Conservation (phyloP, 2,113 vertebrate species). For the Planiliza haematocheilus region DNA sequence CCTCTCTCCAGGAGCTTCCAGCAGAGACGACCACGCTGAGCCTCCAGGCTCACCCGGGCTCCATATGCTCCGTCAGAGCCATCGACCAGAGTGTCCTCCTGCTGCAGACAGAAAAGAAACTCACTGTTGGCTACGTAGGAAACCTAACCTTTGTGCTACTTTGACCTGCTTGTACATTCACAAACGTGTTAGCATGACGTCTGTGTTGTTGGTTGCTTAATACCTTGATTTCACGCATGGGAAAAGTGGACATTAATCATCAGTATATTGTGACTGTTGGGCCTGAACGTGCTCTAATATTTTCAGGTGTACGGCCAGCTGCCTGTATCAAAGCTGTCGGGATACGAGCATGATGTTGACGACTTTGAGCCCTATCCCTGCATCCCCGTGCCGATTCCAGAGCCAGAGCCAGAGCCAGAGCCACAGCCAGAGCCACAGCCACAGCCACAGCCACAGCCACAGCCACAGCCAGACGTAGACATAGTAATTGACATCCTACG, state of each 20-base stretch:
- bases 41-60: slow-evolving; percentile 85
- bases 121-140: slow-evolving; percentile 77
- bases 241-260: neutral
- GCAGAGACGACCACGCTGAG: slow-evolving; percentile 78
- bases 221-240: neutral
- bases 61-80: slow-evolving; percentile 86
- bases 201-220: no score
- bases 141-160: neutral
- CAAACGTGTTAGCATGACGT: no score
- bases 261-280: no score
- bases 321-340: slow-evolving; percentile 78
- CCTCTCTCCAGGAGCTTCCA: slow-evolving; percentile 77
- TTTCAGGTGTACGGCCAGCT: slow-evolving; percentile 83
- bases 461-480: neutral
- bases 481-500: no score
- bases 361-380: slow-evolving; percentile 58
- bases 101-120: slow-evolving; percentile 72
- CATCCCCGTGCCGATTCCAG: neutral
- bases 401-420: neutral
- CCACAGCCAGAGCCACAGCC: neutral
- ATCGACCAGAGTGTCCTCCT: slow-evolving; percentile 88
- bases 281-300: no score
- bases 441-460: neutral
- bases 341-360: slow-evolving; percentile 66
- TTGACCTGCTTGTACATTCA: neutral